Conservation (phyloP, 2,113 vertebrate species). For the Trochalopteron elliotii region DNA sequence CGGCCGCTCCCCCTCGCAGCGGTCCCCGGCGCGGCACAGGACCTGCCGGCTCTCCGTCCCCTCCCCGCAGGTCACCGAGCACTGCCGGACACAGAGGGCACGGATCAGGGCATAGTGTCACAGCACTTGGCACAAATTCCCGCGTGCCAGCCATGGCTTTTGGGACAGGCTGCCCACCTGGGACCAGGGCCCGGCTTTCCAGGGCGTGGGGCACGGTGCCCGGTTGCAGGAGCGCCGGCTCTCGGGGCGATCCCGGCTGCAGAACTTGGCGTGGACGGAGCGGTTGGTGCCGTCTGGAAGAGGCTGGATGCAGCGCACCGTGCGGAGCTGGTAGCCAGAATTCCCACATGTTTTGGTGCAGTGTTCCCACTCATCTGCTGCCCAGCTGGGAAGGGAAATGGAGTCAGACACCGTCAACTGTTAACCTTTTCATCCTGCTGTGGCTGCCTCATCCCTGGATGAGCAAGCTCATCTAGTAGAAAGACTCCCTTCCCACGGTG, state of each 20-base stretch:
- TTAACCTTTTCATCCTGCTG: not conserved
- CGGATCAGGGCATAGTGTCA: not conserved
- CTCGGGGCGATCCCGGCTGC: slow-evolving; percentile 85
- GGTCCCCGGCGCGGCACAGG: slow-evolving; percentile 83
- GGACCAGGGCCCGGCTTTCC: slow-evolving; percentile 91
- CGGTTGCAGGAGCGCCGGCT: slow-evolving; percentile 86
- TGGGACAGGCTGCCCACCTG: slow-evolving; percentile 73
- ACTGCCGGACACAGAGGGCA: slow-evolving; percentile 69
- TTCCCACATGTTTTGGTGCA: slow-evolving; percentile 92
- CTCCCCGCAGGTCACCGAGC: slow-evolving; percentile 92
- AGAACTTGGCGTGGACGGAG: slow-evolving; percentile 91
- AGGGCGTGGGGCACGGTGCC: slow-evolving; percentile 81
- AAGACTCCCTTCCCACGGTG: not conserved
- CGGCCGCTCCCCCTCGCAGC: slow-evolving; percentile 85
- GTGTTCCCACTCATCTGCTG: slow-evolving; percentile 91
- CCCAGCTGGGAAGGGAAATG: slow-evolving; percentile 79
- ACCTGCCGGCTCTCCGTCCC: slow-evolving; percentile 84
- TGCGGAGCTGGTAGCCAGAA: slow-evolving; percentile 92
- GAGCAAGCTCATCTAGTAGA: not conserved
- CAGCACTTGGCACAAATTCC: not conserved
- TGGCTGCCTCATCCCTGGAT: not conserved
- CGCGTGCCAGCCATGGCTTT: rapidly evolving
- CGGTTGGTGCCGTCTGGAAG: slow-evolving; percentile 84
- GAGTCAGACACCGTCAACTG: rapidly evolving
- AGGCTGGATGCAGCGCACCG: slow-evolving; percentile 87